Conservation (phyloP, 1,140 invertebrate species). For the Heterodera carotae region DNA sequence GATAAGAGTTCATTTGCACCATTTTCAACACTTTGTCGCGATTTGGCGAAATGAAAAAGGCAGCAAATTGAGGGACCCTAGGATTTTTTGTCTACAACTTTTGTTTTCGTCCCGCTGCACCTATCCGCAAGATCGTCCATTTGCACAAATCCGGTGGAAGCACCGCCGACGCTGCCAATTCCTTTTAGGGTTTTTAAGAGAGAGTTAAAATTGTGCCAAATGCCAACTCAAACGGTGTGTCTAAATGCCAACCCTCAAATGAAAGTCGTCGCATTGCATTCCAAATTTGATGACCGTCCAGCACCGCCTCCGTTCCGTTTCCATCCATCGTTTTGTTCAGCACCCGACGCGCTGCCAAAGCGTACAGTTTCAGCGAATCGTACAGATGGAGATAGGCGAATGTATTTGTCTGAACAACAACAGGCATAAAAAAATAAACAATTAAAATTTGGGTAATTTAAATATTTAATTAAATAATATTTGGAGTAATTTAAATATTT, state of each 20-base stretch:
- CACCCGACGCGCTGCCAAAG: slow-evolving; percentile 54
- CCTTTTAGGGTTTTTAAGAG: slow-evolving; percentile 52
- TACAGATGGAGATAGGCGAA: slow-evolving; percentile 62
- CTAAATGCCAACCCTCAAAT: slow-evolving; percentile 57
- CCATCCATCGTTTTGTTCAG: slow-evolving; percentile 40
- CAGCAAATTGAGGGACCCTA: slow-evolving; percentile 50
- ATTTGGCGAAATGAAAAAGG: slow-evolving; percentile 63
- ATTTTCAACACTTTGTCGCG: slow-evolving; percentile 64
- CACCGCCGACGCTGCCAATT: slow-evolving; percentile 51
- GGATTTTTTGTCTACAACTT: neutral
- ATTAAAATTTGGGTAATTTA: too few species aligned
- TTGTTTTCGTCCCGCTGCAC: neutral
- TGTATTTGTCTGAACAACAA: slow-evolving; percentile 57
- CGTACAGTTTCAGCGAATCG: slow-evolving; percentile 60
- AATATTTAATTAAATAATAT: too few species aligned
- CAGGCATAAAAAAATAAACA: too few species aligned
- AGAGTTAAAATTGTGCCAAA: too few species aligned
- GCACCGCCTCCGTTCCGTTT: slow-evolving; percentile 49
- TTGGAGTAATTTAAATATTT: too few species aligned
- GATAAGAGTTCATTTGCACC: slow-evolving; percentile 54
- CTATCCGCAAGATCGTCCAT: slow-evolving; percentile 64
- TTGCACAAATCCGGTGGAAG: slow-evolving; percentile 49
- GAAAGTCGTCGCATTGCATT: slow-evolving; percentile 59
- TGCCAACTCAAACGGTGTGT: too few species aligned
- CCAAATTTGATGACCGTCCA: slow-evolving; percentile 58